Conservation (phyloP, 2,888 invertebrate species). For the Cremastinae sp. region DNA sequence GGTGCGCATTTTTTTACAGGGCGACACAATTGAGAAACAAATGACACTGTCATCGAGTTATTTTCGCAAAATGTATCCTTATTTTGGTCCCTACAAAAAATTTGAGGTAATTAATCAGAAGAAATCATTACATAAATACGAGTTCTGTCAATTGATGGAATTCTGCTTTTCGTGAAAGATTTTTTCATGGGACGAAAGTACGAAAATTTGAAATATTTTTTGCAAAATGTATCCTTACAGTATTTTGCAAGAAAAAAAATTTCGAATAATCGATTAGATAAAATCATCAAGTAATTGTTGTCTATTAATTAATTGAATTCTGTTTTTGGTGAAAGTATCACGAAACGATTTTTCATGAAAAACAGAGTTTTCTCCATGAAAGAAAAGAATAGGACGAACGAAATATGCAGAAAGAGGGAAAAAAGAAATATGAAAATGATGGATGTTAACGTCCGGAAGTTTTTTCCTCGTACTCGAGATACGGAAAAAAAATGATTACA, state of each 20-base stretch:
- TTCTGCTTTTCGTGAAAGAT: no score
- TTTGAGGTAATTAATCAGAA: no score
- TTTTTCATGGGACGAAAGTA: no score
- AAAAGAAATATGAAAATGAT: constrained; percentile 35
- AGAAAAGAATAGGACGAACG: background rate
- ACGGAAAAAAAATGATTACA: constrained; percentile 20
- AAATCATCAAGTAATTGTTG: background rate
- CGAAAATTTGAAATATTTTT: no score
- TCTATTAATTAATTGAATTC: background rate
- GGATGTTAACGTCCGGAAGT: constrained; percentile 47
- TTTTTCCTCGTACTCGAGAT: constrained; percentile 33
- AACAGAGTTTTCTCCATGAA: constrained; percentile 19
- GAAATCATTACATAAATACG: no score
- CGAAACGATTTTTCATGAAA: constrained; percentile 23
- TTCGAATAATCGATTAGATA: no score
- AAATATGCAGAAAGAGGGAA: background rate
- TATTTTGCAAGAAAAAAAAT: no score
- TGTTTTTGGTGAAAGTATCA: background rate
- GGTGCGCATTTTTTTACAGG: background rate
- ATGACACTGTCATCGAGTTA: background rate
- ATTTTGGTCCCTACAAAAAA: background rate
- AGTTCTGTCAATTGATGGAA: no score
- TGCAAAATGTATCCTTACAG: no score
- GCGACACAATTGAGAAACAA: constrained; percentile 7
- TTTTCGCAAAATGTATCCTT: background rate